Conservation (phyloP, 2,797 vertebrate species). For the Harpagifer antarcticus region DNA sequence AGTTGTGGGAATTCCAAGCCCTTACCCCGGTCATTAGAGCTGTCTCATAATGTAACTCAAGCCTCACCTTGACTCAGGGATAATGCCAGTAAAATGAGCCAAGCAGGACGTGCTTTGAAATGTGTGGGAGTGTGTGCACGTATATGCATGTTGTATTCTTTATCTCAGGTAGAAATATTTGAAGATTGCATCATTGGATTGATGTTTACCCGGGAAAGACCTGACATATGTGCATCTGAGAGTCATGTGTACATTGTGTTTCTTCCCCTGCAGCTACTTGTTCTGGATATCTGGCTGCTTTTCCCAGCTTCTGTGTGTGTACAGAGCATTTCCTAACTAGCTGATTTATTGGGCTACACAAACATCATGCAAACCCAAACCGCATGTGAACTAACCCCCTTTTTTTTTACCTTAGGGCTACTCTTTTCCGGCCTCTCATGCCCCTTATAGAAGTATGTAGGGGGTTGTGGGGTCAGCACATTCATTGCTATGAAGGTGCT, state of each 20-base stretch:
- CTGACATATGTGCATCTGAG: slow-evolving; percentile 27
- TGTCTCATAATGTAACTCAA: slow-evolving; percentile 76
- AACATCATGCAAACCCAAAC: slow-evolving; percentile 78
- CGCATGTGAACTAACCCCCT: slow-evolving; percentile 75
- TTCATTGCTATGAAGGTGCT: slow-evolving; percentile 83
- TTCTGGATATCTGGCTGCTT: slow-evolving; percentile 35
- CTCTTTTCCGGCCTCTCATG: slow-evolving; percentile 73
- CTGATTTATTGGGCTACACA: slow-evolving; percentile 76
- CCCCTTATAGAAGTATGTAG: slow-evolving; percentile 77
- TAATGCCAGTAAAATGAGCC: slow-evolving; percentile 38
- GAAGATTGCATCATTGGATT: slow-evolving; percentile 22
- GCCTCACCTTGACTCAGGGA: slow-evolving; percentile 64
- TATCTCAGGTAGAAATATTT: slow-evolving; percentile 27
- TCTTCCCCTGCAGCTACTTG: slow-evolving; percentile 23
- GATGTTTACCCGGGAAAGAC: slow-evolving; percentile 6
- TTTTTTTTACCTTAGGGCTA: slow-evolving; percentile 39
- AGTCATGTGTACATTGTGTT: slow-evolving; percentile 24
- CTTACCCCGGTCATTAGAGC: slow-evolving; percentile 73
- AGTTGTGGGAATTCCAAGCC: slow-evolving; percentile 74
- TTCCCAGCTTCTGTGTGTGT: slow-evolving; percentile 59
- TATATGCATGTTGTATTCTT: slow-evolving; percentile 27
- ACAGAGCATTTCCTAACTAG: slow-evolving; percentile 64
- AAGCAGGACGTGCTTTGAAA: slow-evolving; percentile 8
- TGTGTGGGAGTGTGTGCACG: background rate
- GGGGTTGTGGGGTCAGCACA: slow-evolving; percentile 80